Percentiles rank a stretch among this genome's conserved stretches.
Evolutionary conservation across 2,113 vertebrate species (phyloP).

Genomic region (Gavia stellata): DNA sequence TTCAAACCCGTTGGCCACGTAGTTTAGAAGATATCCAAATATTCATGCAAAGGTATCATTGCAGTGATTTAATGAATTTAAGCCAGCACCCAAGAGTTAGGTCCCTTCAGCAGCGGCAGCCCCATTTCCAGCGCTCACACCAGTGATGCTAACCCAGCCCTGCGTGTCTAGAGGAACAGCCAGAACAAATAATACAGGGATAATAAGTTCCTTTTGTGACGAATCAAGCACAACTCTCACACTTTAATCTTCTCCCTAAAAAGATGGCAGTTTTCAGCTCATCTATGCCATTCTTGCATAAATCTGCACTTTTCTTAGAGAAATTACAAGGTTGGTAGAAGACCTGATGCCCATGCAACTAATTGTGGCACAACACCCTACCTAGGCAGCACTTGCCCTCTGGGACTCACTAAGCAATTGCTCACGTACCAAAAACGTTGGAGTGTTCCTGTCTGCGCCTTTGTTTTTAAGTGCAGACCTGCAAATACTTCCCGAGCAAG

Average conservation of each 20-base stretch:
- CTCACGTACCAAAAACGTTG: neutral
- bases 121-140: neutral
- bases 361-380: neutral
- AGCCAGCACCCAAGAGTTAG: too few relatives aligned
- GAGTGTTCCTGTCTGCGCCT: neutral
- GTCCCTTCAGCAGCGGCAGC: neutral
- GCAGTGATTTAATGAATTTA: too few relatives aligned
- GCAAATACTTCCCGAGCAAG: neutral
- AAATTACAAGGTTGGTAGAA: neutral
- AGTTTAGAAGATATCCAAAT: neutral
- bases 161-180: neutral
- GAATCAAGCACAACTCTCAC: neutral
- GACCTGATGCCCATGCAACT: neutral
- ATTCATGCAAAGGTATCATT: fast-evolving
- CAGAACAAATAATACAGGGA: neutral
- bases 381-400: neutral
- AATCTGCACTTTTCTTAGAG: neutral
- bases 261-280: neutral
- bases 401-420: neutral
- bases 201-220: neutral
- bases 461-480: neutral
- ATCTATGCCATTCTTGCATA: neutral
- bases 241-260: neutral
- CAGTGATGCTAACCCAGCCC: neutral
- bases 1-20: neutral